Evolutionary conservation across 2,113 vertebrate genomes (phyloP).

Genomic region (Himantopus leucocephalus): DNA sequence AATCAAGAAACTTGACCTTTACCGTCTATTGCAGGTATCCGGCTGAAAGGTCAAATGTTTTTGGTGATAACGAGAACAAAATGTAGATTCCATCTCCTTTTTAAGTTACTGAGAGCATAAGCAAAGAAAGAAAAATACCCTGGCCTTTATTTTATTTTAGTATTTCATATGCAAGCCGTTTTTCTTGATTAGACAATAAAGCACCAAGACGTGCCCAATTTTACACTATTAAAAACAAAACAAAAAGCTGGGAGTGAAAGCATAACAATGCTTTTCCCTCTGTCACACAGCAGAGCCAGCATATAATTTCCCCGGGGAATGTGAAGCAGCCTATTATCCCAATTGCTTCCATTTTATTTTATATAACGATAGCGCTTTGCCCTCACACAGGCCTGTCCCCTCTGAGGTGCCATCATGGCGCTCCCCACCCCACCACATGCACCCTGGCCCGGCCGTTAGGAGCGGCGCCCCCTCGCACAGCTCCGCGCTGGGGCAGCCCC

Average conservation of each 20-base stretch:
- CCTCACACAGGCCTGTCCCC: neutral
- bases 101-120: neutral
- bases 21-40: neutral
- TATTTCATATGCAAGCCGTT: neutral
- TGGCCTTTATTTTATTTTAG: constrained; percentile 9
- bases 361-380: neutral
- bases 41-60: neutral
- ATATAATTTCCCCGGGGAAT: neutral
- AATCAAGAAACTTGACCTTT: constrained; percentile 24
- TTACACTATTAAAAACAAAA: neutral
- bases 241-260: neutral
- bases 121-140: constrained; percentile 1
- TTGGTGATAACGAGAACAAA: neutral
- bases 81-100: neutral
- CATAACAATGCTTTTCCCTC: neutral
- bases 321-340: neutral
- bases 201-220: neutral
- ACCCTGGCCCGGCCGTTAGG: accelerated
- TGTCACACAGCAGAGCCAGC: neutral
- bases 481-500: accelerated
- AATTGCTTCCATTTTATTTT: neutral
- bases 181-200: constrained; percentile 2
- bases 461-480: accelerated
- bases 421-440: too few relatives aligned
- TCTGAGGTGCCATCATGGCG: accelerated